phyloP scores from a whole-genome alignment of 2,888 invertebrate species.

The Sarcophaga carnaria region DNA sequence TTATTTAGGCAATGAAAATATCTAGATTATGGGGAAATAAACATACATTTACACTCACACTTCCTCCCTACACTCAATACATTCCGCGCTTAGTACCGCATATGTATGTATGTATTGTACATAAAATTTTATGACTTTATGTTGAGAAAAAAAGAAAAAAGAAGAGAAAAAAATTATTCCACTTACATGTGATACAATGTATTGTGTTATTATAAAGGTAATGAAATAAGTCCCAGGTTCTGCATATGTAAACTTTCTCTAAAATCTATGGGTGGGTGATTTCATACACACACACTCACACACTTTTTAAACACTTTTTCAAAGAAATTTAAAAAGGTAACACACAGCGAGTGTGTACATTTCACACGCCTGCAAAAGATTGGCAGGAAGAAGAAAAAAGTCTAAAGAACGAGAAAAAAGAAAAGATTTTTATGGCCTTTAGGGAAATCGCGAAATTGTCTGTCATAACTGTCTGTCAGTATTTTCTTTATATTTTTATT shows the following conservation, averaged over 20 bases:
- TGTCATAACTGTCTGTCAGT: constrained; percentile 57
- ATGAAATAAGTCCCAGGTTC: not conserved
- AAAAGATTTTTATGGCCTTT: constrained; percentile 48
- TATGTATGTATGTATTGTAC: constrained; percentile 1
- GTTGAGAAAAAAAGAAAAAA: not conserved
- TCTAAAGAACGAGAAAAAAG: not conserved
- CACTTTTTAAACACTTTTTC: not conserved
- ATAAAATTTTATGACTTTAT: constrained; percentile 60
- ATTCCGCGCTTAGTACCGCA: too few species aligned
- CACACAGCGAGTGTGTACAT: not conserved
- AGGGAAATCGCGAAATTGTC: constrained; percentile 50
- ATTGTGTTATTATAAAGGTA: not conserved
- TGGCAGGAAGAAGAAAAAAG: not conserved
- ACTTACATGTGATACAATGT: constrained; percentile 15
- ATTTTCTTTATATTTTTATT: constrained; percentile 32
- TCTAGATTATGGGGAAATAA: constrained; percentile 16
- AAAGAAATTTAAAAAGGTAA: not conserved
- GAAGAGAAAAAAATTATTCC: constrained; percentile 21
- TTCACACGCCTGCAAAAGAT: not conserved
- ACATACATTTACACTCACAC: not conserved
- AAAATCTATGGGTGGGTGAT: constrained; percentile 36
- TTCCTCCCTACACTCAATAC: too few species aligned
- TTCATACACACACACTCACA: not conserved
- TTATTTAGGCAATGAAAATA: constrained; percentile 56
- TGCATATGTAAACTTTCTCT: constrained; percentile 34